Conservation (phyloP, 2,113 vertebrate species). For the Nibea coibor region DNA sequence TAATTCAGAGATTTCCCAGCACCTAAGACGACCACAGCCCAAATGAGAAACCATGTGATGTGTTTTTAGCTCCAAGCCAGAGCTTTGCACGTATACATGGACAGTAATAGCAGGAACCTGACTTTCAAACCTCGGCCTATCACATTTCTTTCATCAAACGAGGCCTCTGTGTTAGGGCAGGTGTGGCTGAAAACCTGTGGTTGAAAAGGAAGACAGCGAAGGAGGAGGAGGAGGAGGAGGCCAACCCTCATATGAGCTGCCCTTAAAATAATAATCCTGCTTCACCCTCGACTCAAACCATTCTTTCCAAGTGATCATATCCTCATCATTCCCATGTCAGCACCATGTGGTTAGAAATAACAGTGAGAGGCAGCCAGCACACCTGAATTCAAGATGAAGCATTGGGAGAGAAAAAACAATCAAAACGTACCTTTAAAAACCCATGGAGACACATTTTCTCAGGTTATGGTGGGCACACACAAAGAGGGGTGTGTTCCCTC, state of each 20-base stretch:
- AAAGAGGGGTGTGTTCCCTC: constrained; percentile 28
- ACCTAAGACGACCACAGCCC: neutral
- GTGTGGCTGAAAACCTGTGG: constrained; percentile 72
- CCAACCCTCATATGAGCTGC: constrained; percentile 39
- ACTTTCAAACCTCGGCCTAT: constrained; percentile 53
- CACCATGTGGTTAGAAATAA: constrained; percentile 60
- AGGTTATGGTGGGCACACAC: constrained; percentile 8
- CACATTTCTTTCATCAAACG: constrained; percentile 71
- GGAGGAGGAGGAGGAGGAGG: constrained; percentile 38
- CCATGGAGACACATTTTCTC: constrained; percentile 42
- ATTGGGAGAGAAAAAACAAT: constrained; percentile 39
- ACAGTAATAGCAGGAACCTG: constrained; percentile 38
- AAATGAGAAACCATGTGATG: constrained; percentile 8
- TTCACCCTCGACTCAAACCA: constrained; percentile 24
- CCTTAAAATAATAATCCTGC: constrained; percentile 69
- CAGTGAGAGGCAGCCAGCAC: constrained; percentile 16
- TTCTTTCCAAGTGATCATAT: constrained; percentile 66
- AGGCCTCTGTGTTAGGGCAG: constrained; percentile 66
- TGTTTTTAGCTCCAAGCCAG: constrained; percentile 24
- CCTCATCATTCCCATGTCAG: constrained; percentile 61
- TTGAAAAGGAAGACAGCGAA: constrained; percentile 51
- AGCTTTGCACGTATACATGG: constrained; percentile 13
- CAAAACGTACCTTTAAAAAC: constrained; percentile 26
- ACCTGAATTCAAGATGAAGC: constrained; percentile 44
- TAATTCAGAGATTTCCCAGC: constrained; percentile 1